Evolutionary conservation across 1,140 invertebrate genomes (phyloP).

Genomic region (Leptopilina clavipes): DNA sequence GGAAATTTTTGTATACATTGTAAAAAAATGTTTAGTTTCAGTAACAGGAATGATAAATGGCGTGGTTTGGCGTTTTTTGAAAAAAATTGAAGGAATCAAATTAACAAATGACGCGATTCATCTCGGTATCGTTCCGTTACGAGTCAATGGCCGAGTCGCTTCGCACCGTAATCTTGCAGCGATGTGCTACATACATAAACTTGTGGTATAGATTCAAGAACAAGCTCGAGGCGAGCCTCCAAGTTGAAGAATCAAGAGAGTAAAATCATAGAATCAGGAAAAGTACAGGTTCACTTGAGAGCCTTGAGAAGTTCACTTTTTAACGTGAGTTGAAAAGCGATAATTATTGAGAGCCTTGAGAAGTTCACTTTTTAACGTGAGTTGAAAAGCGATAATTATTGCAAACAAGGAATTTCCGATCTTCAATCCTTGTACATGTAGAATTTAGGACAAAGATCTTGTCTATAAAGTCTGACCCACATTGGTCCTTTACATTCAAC

Average conservation of each 20-base stretch:
- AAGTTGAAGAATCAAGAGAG: conserved; percentile 27
- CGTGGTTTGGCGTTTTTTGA: background rate
- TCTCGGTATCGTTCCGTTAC: conserved; percentile 25
- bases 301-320: background rate
- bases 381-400: background rate
- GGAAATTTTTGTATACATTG: too few species aligned
- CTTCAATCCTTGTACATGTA: background rate
- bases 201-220: conserved; percentile 5
- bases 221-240: conserved; percentile 21
- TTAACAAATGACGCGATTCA: conserved; percentile 30
- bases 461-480: background rate
- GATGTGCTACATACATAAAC: conserved; percentile 25
- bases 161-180: conserved; percentile 23
- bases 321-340: background rate
- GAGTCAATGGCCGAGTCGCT: conserved; percentile 28
- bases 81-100: conserved; percentile 6
- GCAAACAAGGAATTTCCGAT: background rate
- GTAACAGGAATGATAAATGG: too few species aligned
- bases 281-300: conserved; percentile 12
- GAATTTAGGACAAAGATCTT: background rate
- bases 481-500: background rate
- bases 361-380: too few species aligned
- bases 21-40: too few species aligned
- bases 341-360: too few species aligned
- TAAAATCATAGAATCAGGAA: conserved; percentile 28